Evolutionary conservation across 2,797 vertebrate genomes (phyloP).

Genomic region (Mus spretus): DNA sequence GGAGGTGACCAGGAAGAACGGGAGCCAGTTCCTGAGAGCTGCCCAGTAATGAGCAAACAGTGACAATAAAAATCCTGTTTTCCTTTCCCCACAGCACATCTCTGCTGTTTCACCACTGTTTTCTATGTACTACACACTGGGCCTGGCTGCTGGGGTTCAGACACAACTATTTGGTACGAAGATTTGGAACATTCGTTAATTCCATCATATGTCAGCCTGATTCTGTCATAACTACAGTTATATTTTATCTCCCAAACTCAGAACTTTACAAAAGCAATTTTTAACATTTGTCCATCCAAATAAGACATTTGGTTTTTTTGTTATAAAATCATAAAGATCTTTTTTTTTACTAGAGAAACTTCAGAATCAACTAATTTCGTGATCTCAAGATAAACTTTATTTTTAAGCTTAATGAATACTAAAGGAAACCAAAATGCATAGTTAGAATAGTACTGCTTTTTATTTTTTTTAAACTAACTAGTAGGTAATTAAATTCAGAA

Average conservation of each 20-base stretch:
- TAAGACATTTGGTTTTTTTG: constrained; percentile 9
- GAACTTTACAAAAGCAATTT: constrained; percentile 19
- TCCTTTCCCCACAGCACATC: not conserved
- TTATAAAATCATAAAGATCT: not conserved
- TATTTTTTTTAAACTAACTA: constrained; percentile 25
- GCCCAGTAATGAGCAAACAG: not conserved
- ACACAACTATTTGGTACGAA: not conserved
- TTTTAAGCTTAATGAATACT: constrained; percentile 39
- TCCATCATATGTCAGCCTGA: not conserved
- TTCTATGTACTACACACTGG: constrained; percentile 1
- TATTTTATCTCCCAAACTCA: not conserved
- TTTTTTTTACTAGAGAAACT: constrained; percentile 51
- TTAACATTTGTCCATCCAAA: constrained; percentile 27
- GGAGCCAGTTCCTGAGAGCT: not conserved
- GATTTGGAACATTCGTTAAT: not conserved
- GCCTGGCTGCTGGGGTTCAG: not conserved
- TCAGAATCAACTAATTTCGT: constrained; percentile 50
- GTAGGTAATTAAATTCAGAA: constrained; percentile 51
- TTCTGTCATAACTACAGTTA: not conserved
- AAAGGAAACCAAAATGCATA: constrained; percentile 34
- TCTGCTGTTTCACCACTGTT: not conserved
- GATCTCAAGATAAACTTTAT: not conserved
- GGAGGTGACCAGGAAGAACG: not conserved
- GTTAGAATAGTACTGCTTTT: not conserved
- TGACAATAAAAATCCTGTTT: not conserved